Percentiles rank a stretch among this genome's conserved stretches.
Evolutionary conservation across 1,140 invertebrate species (phyloP).

Genomic region (Apis dorsata): DNA sequence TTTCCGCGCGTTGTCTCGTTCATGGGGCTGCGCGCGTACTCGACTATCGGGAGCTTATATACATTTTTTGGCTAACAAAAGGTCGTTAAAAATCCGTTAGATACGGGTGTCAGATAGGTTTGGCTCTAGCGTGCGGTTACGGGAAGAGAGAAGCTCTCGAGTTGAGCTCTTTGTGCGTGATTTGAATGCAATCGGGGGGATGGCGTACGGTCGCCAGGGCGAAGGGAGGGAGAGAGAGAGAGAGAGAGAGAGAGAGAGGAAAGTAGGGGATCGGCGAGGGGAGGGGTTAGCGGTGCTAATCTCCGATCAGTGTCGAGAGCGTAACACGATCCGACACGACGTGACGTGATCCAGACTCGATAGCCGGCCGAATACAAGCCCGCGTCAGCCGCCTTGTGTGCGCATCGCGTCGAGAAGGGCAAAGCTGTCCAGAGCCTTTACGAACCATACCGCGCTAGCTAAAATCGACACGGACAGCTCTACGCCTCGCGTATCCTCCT

Average conservation of each 20-base stretch:
- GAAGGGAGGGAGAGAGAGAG: not conserved
- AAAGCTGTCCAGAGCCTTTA: conserved; percentile 61
- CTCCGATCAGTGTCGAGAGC: conserved; percentile 79
- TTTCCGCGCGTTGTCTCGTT: conserved; percentile 62
- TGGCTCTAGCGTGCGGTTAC: conserved; percentile 67
- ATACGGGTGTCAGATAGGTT: conserved; percentile 76
- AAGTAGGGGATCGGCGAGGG: conserved; percentile 12
- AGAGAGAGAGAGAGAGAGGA: conserved; percentile 25
- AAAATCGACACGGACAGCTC: conserved; percentile 61
- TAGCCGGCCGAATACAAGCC: conserved; percentile 70
- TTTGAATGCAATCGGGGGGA: conserved; percentile 78
- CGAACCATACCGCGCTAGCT: conserved; percentile 48
- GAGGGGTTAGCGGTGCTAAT: conserved; percentile 71
- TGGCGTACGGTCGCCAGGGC: conserved; percentile 49
- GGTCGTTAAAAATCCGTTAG: conserved; percentile 80
- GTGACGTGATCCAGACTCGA: conserved; percentile 76
- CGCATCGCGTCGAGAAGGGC: conserved; percentile 61
- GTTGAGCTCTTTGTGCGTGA: conserved; percentile 78
- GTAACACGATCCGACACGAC: conserved; percentile 79
- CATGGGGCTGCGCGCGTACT: conserved; percentile 40
- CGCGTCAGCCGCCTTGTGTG: conserved; percentile 57
- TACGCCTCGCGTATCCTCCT: conserved; percentile 60
- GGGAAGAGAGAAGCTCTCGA: conserved; percentile 62
- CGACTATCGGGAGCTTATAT: conserved; percentile 64
- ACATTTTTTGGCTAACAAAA: conserved; percentile 77